Evolutionary conservation across 2,113 vertebrate genomes (phyloP).

Genomic region (Polypterus bichir): DNA sequence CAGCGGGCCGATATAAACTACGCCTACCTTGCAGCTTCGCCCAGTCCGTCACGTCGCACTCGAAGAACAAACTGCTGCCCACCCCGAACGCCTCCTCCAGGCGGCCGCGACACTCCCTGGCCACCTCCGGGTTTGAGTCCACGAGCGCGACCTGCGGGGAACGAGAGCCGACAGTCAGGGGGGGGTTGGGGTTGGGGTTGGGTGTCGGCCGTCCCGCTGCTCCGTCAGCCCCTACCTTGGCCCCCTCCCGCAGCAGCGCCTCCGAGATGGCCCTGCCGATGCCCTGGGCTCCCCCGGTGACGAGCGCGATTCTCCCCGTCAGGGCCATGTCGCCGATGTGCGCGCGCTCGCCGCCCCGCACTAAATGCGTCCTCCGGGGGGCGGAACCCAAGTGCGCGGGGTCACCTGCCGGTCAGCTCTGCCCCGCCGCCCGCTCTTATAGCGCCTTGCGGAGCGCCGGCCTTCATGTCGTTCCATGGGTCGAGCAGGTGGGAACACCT

Average conservation of each 20-base stretch:
- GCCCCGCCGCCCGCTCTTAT: no score
- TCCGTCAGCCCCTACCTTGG: constrained; percentile 56
- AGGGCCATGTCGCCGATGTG: constrained; percentile 57
- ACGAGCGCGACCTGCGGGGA: constrained; percentile 58
- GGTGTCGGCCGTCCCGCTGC: no score
- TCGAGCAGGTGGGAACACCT: no score
- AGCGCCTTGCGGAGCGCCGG: no score
- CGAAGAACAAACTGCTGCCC: constrained; percentile 62
- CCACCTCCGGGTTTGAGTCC: constrained; percentile 64
- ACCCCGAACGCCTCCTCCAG: constrained; percentile 69
- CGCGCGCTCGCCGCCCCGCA: no score
- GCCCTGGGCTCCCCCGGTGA: constrained; percentile 89
- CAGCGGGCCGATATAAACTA: not conserved
- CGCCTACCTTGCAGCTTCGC: constrained; percentile 69
- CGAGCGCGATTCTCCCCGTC: constrained; percentile 77
- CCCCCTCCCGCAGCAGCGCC: constrained; percentile 61
- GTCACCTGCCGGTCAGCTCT: no score
- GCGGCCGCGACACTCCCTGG: constrained; percentile 57
- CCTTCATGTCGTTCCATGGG: no score
- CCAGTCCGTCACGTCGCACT: constrained; percentile 74
- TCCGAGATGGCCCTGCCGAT: constrained; percentile 75
- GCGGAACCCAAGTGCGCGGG: no score
- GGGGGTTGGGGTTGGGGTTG: no score
- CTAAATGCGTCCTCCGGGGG: no score
- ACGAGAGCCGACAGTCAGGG: not conserved